Evolutionary conservation across 2,113 vertebrate species (phyloP).

Genomic region (Limanda limanda): DNA sequence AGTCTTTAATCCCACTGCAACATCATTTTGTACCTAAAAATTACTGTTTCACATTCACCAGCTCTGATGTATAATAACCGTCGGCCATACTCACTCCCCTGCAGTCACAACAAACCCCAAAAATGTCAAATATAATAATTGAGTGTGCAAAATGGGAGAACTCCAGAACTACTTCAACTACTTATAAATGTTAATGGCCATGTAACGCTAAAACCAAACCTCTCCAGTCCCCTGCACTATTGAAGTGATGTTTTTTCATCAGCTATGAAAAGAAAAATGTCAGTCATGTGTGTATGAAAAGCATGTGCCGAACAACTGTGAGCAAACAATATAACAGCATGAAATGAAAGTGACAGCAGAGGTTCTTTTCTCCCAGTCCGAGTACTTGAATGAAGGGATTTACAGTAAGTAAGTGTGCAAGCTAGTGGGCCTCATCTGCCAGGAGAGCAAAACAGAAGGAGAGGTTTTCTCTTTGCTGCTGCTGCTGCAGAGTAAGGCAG

Average conservation of each 20-base stretch:
- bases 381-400: slow-evolving; percentile 12
- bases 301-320: background rate
- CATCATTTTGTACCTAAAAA: too few species aligned
- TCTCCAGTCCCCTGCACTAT: background rate
- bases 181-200: background rate
- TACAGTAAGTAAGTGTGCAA: background rate
- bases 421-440: slow-evolving; percentile 18
- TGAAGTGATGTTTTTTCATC: background rate
- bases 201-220: background rate
- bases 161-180: slow-evolving; percentile 8
- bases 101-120: too few species aligned
- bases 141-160: too few species aligned
- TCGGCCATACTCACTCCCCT: too few species aligned
- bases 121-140: too few species aligned
- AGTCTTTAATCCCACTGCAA: too few species aligned
- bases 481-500: background rate
- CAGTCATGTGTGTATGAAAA: background rate
- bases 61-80: too few species aligned
- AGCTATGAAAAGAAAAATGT: background rate
- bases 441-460: background rate
- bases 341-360: slow-evolving; percentile 1
- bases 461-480: background rate
- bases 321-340: background rate
- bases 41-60: too few species aligned
- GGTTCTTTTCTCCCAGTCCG: background rate